These are phyloP conservation scores for Synergus umbraculus DNA, from an alignment of 2,888 invertebrate genomes.

Conservation along the genomic window DNA sequence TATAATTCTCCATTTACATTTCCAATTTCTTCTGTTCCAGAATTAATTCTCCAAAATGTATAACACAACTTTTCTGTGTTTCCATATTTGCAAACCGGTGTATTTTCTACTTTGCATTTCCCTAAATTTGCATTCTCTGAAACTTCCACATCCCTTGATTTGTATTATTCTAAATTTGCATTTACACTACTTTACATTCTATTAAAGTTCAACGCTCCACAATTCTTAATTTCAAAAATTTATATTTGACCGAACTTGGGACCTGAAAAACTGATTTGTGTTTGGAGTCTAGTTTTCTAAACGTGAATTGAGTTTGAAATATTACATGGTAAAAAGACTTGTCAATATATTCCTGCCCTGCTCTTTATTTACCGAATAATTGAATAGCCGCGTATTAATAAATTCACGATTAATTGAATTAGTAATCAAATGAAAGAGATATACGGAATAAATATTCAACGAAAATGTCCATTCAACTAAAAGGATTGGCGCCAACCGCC, in stretches of 20 bases:
- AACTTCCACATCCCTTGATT: constrained; percentile 29
- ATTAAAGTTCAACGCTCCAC: neutral
- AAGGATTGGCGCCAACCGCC: neutral
- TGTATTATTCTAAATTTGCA: constrained; percentile 38
- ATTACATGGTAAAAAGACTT: neutral
- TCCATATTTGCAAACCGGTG: constrained; percentile 18
- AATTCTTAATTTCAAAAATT: neutral
- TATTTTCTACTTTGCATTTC: constrained; percentile 34
- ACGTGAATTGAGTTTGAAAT: no score
- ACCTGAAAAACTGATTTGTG: no score
- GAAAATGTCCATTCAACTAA: neutral
- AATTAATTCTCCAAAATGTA: constrained; percentile 18
- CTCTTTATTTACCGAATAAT: neutral
- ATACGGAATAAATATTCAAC: neutral
- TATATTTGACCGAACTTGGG: neutral
- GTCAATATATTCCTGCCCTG: no score
- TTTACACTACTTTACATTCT: constrained; percentile 4
- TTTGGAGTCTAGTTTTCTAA: no score
- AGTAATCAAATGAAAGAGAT: neutral
- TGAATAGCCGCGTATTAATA: neutral
- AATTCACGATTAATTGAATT: neutral
- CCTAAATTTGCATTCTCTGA: constrained; percentile 4
- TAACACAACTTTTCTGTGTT: neutral
- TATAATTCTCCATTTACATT: neutral
- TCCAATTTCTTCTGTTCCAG: neutral